Evolutionary conservation across 2,888 invertebrate genomes (phyloP).

Genomic region (Dasypolia templi): DNA sequence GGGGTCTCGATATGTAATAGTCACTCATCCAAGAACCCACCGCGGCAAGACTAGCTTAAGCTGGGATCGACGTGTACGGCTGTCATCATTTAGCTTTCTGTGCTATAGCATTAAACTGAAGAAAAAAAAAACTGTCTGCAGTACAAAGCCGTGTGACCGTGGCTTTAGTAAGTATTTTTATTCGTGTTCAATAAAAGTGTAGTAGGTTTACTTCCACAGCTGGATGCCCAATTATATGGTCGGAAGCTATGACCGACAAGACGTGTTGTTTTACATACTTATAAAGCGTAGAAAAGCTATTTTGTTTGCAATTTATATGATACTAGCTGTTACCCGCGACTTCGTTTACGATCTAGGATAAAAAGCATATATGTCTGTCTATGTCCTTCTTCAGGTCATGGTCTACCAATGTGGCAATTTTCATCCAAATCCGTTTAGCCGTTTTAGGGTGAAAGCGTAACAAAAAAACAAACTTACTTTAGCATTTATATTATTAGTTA

Average conservation of each 20-base stretch:
- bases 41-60: neutral
- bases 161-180: constrained; percentile 2
- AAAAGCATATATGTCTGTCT: too few relatives aligned
- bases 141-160: neutral
- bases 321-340: too few relatives aligned
- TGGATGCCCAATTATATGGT: constrained; percentile 26
- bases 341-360: too few relatives aligned
- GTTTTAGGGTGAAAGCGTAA: too few relatives aligned
- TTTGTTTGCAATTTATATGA: too few relatives aligned
- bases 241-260: constrained; percentile 13
- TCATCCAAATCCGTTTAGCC: too few relatives aligned
- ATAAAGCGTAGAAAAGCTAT: neutral
- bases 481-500: too few relatives aligned
- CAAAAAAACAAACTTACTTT: too few relatives aligned
- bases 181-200: constrained; percentile 32
- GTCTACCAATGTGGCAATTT: too few relatives aligned
- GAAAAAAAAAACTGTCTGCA: neutral
- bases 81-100: neutral
- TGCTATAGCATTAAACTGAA: neutral
- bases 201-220: constrained; percentile 39
- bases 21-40: neutral
- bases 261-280: constrained; percentile 10
- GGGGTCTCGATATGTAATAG: neutral
- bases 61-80: neutral
- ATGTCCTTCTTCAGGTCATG: too few relatives aligned